Conservation (phyloP, 1,140 invertebrate species). For the Zelostemma sp. region DNA sequence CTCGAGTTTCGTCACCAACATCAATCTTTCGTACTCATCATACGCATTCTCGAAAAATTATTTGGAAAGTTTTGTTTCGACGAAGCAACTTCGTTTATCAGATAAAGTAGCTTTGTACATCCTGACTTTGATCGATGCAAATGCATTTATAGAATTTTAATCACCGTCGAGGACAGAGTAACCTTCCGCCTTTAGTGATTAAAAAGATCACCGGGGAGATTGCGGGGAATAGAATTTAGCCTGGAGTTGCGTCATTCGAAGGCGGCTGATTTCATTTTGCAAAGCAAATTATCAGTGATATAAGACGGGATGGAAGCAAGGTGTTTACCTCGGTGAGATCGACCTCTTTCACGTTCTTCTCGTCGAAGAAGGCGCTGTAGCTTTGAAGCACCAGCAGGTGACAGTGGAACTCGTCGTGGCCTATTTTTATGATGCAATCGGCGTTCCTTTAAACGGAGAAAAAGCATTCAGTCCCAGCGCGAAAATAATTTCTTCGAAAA, state of each 20-base stretch:
- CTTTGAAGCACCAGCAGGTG: conserved; percentile 74
- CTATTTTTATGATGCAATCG: conserved; percentile 72
- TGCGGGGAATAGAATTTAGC: not conserved
- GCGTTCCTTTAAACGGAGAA: conserved; percentile 71
- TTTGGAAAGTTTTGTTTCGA: too few species aligned
- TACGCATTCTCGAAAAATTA: too few species aligned
- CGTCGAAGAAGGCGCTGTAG: conserved; percentile 73
- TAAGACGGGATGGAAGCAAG: too few species aligned
- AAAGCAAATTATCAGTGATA: too few species aligned
- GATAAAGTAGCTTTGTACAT: not conserved
- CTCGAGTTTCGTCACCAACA: too few species aligned
- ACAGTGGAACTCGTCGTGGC: conserved; percentile 73
- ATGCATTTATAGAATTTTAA: not conserved
- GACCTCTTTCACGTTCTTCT: conserved; percentile 67
- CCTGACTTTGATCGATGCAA: conserved; percentile 2
- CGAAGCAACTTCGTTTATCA: too few species aligned
- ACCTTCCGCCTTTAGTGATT: not conserved
- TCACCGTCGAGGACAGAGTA: not conserved
- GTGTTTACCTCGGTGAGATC: conserved; percentile 70
- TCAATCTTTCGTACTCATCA: too few species aligned
- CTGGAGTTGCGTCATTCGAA: too few species aligned
- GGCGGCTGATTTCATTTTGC: too few species aligned
- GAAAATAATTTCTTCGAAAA: not conserved
- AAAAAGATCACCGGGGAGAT: conserved; percentile 4
- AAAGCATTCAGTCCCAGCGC: not conserved